Evolutionary conservation across 1,140 invertebrate species (phyloP), one percentile per base, ranked within the genome.

Genomic region (Hyphantria cunea): DNA sequence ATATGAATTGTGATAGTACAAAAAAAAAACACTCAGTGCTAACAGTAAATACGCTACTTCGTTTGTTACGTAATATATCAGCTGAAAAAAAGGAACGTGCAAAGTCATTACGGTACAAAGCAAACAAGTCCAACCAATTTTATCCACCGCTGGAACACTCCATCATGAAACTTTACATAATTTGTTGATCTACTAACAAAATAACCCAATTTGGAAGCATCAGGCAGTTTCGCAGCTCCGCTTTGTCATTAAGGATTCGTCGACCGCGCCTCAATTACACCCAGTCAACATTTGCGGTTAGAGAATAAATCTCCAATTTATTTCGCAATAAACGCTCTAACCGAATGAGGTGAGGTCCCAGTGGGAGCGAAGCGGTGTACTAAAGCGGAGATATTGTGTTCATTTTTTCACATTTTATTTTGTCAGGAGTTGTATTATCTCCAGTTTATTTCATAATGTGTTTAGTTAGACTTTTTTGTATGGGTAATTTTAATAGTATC

Each of bases 261-360:
- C 15, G 32, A 50, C 37, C 54, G 53, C n/a, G 31, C 17, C 47
- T 51, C 62, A 49, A 64, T 64, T 64, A 34, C 55, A 37, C 15
- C n/a, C 13, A 39, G 42, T 17, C 41, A 51, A 51, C 41, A 15
- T 50, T 52, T 66, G 64, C 13, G 48, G 51, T 60, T 12, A 41
- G 31, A 6, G 54, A 61, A 64, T 64, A 64, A 69, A 69, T 69
- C 59, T 52, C 50, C 49, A 61, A 61, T 61, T 61, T 61, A 47
- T 61, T 61, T 61, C 41, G 34, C 45, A 58, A 58, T 58, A 37
- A 58, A 58, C 14, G 11, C n/a, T 45, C 44, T 58, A 47, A 31
- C 14, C 25, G 45, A 12, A 44, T 3, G 14, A 13, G 14, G 0
- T n/a, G 11, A 6, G 33, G 45, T 39, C 33, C 44, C 33, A 10